Evolutionary conservation across 2,113 vertebrate genomes (phyloP).

Genomic region (Anolis carolinensis): DNA sequence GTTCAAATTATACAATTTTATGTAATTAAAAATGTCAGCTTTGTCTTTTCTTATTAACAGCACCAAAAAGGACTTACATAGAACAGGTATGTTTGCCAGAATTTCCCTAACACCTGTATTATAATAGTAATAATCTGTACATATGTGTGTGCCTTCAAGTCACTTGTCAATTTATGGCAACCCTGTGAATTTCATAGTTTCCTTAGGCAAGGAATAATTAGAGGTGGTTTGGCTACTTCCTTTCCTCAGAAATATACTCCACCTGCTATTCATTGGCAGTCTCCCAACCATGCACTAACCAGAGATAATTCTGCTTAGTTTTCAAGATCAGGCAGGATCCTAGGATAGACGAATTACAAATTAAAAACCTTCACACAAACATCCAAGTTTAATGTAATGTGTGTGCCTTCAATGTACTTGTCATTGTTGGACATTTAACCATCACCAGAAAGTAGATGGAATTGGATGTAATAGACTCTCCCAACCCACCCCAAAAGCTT

Average conservation of each 20-base stretch:
- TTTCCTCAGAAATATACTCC: too few species aligned
- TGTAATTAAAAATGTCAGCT: not conserved
- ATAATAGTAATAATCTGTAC: too few species aligned
- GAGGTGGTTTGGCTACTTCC: too few species aligned
- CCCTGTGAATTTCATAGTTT: too few species aligned
- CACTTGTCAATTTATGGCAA: too few species aligned
- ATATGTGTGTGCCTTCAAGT: too few species aligned
- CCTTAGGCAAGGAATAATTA: too few species aligned
- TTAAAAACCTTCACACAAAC: not conserved
- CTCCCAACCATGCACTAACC: too few species aligned
- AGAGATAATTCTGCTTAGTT: too few species aligned
- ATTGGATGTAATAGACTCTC: not conserved
- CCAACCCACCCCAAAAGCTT: not conserved
- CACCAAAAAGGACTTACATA: not conserved
- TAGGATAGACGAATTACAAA: not conserved
- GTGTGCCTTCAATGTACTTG: too few species aligned
- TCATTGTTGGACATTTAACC: not conserved
- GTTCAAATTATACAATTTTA: fast-evolving
- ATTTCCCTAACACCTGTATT: not conserved
- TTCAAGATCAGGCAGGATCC: too few species aligned
- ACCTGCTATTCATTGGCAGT: too few species aligned
- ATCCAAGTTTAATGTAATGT: not conserved
- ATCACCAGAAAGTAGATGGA: not conserved
- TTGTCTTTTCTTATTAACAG: not conserved
- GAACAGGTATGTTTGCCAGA: not conserved